A percentile compares a stretch with the other conserved stretches of the same genome.
Conservation (phyloP, 2,797 vertebrate species). For the Emys orbicularis region DNA sequence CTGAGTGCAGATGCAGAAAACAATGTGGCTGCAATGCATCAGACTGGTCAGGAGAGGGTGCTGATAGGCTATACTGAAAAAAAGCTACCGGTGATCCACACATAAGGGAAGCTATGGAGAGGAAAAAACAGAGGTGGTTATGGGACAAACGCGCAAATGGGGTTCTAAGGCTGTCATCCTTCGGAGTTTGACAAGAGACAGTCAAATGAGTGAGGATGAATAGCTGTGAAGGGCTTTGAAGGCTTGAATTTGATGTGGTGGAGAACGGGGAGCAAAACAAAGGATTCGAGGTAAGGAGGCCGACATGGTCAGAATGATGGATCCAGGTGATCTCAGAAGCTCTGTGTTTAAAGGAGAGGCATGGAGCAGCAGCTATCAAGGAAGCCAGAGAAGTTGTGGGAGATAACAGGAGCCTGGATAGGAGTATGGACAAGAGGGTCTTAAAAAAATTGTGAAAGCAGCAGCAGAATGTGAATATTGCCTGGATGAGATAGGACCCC, state of each 20-base stretch:
- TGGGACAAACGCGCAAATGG: rapidly evolving
- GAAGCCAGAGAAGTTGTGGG: not conserved
- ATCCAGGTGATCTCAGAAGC: not conserved
- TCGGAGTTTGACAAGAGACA: not conserved
- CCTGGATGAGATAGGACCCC: not conserved
- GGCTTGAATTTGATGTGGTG: not conserved
- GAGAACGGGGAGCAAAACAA: not conserved
- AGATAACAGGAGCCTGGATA: not conserved
- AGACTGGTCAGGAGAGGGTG: no score
- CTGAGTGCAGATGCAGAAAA: no score
- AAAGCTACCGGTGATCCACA: no score
- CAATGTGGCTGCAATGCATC: no score
- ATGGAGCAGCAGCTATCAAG: not conserved
- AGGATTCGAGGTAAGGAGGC: not conserved
- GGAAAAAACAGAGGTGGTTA: rapidly evolving
- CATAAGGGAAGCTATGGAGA: no score
- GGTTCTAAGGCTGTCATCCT: not conserved
- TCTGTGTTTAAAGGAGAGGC: not conserved
- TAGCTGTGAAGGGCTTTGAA: no score
- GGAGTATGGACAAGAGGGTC: not conserved
- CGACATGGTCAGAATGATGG: not conserved
- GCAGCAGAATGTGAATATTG: not conserved
- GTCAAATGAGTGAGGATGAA: not conserved
- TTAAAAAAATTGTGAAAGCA: rapidly evolving
- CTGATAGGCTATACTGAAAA: no score